Base-by-base conservation (phyloP, 2,113 vertebrate species). In the Amblyopsis rosae region DNA sequence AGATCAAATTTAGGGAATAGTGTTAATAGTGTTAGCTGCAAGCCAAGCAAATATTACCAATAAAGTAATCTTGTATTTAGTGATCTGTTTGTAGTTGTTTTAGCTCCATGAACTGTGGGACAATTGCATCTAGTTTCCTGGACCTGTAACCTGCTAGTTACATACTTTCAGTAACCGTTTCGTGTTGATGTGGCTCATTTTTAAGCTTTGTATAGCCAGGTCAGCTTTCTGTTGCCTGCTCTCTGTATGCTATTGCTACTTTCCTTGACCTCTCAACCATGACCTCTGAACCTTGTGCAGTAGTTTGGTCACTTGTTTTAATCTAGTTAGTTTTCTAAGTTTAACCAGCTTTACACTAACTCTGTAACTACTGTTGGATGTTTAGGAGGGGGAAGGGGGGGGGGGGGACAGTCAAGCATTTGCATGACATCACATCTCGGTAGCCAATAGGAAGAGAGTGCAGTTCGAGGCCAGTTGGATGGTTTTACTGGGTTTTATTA, bases 41-140 rank as follows among this genome's bases (percentile, higher is more conserved):
- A 86, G 87, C 90, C 87, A 86, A 74, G 78, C 90, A 89, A 82
- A 88, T 88, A 88, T 86, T 85, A 81, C 46, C 9, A 32, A 70
- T 51, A 77, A 59, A 71, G 50, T 57, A 86, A 83, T 81, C 81
- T 72, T 90, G 91, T 93, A 89, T 83, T 90, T 92, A 86, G 92
- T 93, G 92, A 88, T 89, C 92, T 86, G 90, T 92, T 92, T 47
- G 90, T 93, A 93, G 91, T 91, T 80, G 80, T 91, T 89, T 90
- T 91, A 92, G 88, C 89, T 87, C 85, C 69, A 57, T 65, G 70
- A 86, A 85, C 82, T 82, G 15, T 49, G 81, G 77, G 63, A 80
- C 84, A 76, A 77, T 82, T 89, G 66, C 75, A 81, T 88, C 87
- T 87, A 80, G 85, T 90, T 88, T 87, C 88, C 86, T 88, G 86